Conservation (phyloP, 2,888 invertebrate species). For the Caenorhabditis angaria region DNA sequence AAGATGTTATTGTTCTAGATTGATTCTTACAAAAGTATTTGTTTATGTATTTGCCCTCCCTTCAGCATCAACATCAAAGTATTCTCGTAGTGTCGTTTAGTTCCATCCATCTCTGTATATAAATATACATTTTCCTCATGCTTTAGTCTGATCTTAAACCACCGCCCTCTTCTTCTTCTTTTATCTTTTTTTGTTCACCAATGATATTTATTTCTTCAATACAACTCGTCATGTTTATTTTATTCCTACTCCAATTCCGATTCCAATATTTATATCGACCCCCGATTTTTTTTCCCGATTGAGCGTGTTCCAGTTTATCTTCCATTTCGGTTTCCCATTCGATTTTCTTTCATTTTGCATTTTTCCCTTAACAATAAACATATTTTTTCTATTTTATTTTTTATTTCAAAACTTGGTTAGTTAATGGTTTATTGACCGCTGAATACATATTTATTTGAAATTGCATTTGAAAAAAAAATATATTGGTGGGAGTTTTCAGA, state of each 20-base stretch:
- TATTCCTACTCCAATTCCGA: neutral
- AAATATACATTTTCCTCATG: neutral
- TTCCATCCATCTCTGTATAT: neutral
- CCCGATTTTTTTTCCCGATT: neutral
- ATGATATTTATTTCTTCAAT: no score
- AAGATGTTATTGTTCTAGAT: neutral
- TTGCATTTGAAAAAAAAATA: no score
- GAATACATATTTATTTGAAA: constrained; percentile 7
- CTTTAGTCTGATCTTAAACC: neutral
- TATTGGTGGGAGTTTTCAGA: neutral
- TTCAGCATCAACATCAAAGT: no score
- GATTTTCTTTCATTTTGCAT: constrained; percentile 7
- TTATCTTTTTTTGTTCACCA: neutral
- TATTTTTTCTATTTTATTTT: neutral
- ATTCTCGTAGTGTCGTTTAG: no score
- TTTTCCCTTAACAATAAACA: constrained; percentile 2
- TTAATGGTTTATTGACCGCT: neutral
- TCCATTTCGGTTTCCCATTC: constrained; percentile 5
- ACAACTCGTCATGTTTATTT: neutral
- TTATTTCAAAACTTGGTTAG: neutral
- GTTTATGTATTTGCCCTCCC: no score
- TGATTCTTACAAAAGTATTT: no score
- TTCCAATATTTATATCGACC: neutral
- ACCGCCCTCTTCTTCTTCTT: neutral
- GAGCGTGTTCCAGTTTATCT: neutral